Evolutionary conservation across 2,888 invertebrate species (phyloP).

Genomic region (Caenorhabditis imperialis): DNA sequence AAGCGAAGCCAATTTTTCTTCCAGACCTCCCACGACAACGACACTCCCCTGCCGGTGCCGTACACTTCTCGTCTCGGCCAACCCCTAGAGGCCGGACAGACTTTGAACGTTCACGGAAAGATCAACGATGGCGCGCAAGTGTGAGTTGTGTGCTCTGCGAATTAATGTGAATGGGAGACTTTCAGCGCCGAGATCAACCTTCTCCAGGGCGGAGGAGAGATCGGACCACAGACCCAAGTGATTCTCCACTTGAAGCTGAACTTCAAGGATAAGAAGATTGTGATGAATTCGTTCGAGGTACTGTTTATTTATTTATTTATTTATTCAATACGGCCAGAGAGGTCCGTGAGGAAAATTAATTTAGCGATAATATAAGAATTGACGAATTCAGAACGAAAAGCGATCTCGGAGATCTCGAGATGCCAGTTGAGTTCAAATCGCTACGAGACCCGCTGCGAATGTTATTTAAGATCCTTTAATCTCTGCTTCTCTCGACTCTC

Average conservation of each 20-base stretch:
- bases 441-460: too few species aligned
- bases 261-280: conserved; percentile 73
- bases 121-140: conserved; percentile 63
- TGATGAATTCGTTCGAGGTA: conserved; percentile 70
- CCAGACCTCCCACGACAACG: conserved; percentile 42
- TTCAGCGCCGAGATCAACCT: conserved; percentile 65
- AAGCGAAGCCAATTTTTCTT: not conserved
- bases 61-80: conserved; percentile 69
- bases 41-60: conserved; percentile 65
- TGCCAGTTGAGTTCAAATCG: too few species aligned
- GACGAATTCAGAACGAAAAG: too few species aligned
- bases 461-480: too few species aligned
- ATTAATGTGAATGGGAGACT: not conserved
- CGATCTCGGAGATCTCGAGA: too few species aligned
- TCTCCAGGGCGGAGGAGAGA: conserved; percentile 60
- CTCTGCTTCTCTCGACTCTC: too few species aligned
- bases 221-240: conserved; percentile 62
- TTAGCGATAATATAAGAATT: too few species aligned
- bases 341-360: too few species aligned
- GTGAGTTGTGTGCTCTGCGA: conserved; percentile 37
- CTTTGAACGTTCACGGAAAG: conserved; percentile 68
- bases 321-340: too few species aligned
- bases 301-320: too few species aligned
- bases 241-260: conserved; percentile 73
- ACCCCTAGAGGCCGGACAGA: conserved; percentile 69